Evolutionary conservation across 2,888 invertebrate species (phyloP).

Genomic region (Tiphia femorata): DNA sequence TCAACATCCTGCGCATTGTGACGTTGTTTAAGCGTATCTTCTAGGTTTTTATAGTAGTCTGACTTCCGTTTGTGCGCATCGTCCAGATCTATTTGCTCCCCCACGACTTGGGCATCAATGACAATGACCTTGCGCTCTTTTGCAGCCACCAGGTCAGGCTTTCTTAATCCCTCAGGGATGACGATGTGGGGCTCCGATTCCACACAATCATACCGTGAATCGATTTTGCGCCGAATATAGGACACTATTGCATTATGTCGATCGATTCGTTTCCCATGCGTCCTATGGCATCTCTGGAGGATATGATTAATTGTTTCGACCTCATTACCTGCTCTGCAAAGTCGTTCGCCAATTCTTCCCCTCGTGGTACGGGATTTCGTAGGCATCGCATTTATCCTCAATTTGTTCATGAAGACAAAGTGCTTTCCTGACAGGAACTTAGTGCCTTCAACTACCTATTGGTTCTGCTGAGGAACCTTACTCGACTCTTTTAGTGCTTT

Average conservation of each 20-base stretch:
- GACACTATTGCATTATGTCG: background rate
- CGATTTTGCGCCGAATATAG: background rate
- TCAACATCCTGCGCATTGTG: background rate
- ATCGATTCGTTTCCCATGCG: slow-evolving; percentile 51
- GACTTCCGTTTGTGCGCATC: slow-evolving; percentile 44
- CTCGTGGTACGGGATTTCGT: slow-evolving; percentile 43
- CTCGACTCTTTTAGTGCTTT: slow-evolving; percentile 5
- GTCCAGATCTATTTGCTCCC: slow-evolving; percentile 18
- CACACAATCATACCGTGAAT: too few species aligned
- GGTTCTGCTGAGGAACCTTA: slow-evolving; percentile 7
- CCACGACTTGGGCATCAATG: slow-evolving; percentile 7
- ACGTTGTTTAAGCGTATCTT: background rate
- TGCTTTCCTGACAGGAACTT: slow-evolving; percentile 20
- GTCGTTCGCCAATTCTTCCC: slow-evolving; percentile 30
- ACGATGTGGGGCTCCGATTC: background rate
- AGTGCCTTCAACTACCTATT: slow-evolving; percentile 22
- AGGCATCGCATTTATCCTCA: slow-evolving; percentile 55
- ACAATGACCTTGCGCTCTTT: background rate
- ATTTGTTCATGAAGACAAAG: slow-evolving; percentile 21
- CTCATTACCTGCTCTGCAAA: slow-evolving; percentile 49
- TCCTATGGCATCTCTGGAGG: slow-evolving; percentile 53
- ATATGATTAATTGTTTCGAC: slow-evolving; percentile 55
- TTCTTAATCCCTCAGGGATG: background rate
- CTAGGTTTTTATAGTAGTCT: slow-evolving; percentile 35
- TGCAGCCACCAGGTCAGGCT: background rate